Percentiles rank a stretch among this genome's conserved stretches.
Conservation (phyloP, 2,888 invertebrate species). For the Agonopterix arenella region DNA sequence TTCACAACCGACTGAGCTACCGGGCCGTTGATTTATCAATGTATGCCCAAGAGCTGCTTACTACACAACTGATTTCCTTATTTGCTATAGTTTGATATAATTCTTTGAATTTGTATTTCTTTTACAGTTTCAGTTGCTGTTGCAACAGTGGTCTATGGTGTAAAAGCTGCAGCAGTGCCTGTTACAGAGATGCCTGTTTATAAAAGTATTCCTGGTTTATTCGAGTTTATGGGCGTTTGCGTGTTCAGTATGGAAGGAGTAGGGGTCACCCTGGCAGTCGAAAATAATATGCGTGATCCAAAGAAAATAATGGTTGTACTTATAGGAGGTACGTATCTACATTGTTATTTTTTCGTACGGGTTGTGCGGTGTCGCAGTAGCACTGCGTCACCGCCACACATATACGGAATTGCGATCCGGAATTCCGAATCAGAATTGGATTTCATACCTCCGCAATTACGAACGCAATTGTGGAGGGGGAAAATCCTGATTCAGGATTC, state of each 20-base stretch:
- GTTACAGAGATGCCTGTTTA: conserved; percentile 13
- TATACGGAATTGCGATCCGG: no score
- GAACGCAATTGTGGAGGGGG: no score
- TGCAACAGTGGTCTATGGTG: conserved; percentile 31
- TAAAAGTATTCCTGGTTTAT: conserved; percentile 16
- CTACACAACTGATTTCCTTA: no score
- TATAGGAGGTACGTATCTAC: conserved; percentile 24
- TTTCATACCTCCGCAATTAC: no score
- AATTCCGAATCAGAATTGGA: no score
- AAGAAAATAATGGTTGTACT: conserved; percentile 31
- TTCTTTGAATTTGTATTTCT: no score
- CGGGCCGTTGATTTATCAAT: no score
- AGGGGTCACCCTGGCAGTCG: conserved; percentile 36
- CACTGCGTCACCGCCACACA: no score
- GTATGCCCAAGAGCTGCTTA: no score
- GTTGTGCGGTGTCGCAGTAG: background rate
- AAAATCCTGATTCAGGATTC: no score
- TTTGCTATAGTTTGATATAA: no score
- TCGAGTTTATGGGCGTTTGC: conserved; percentile 65
- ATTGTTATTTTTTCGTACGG: background rate
- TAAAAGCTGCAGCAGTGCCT: background rate
- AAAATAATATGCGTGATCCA: conserved; percentile 42
- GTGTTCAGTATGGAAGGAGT: conserved; percentile 68
- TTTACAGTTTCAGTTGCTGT: conserved; percentile 26
- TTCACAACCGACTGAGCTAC: no score